phyloP scores from a whole-genome alignment of 2,113 vertebrate genomes.

The Halichoeres trimaculatus region DNA sequence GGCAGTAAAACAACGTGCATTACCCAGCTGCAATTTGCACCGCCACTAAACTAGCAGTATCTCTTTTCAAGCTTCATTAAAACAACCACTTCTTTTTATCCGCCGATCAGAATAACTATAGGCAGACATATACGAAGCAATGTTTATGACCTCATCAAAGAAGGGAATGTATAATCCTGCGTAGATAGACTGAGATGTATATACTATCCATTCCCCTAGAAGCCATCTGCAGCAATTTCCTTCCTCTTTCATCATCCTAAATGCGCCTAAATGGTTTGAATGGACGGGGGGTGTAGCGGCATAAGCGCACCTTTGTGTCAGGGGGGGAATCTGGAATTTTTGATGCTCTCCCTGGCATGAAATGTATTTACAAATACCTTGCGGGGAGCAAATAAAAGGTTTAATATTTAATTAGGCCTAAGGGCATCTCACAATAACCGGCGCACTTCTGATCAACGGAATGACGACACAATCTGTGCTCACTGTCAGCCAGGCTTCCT shows the following conservation, averaged over 20 bases:
- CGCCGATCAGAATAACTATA: slow-evolving; percentile 51
- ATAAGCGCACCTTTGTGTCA: slow-evolving; percentile 76
- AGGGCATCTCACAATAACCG: slow-evolving; percentile 70
- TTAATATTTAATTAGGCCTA: slow-evolving; percentile 84
- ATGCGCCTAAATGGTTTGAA: slow-evolving; percentile 77
- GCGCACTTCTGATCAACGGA: slow-evolving; percentile 73
- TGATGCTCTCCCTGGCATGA: slow-evolving; percentile 75
- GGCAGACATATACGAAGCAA: slow-evolving; percentile 29
- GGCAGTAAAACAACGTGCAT: slow-evolving; percentile 56
- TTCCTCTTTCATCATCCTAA: slow-evolving; percentile 82
- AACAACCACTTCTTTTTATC: slow-evolving; percentile 40
- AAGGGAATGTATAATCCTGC: slow-evolving; percentile 58
- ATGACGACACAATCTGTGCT: slow-evolving; percentile 59
- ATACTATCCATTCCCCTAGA: slow-evolving; percentile 63
- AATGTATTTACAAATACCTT: slow-evolving; percentile 84
- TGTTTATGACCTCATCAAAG: slow-evolving; percentile 57
- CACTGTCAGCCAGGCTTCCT: slow-evolving; percentile 54
- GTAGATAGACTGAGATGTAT: slow-evolving; percentile 70
- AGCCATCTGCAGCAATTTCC: slow-evolving; percentile 78
- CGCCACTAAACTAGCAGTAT: slow-evolving; percentile 22
- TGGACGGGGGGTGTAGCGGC: slow-evolving; percentile 52
- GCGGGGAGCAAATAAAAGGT: slow-evolving; percentile 75
- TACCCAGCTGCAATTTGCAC: slow-evolving; percentile 46
- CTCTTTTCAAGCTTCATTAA: slow-evolving; percentile 32
- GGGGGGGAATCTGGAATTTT: slow-evolving; percentile 73